Conservation (phyloP, 2,113 vertebrate species). For the Capreolus pygargus region DNA sequence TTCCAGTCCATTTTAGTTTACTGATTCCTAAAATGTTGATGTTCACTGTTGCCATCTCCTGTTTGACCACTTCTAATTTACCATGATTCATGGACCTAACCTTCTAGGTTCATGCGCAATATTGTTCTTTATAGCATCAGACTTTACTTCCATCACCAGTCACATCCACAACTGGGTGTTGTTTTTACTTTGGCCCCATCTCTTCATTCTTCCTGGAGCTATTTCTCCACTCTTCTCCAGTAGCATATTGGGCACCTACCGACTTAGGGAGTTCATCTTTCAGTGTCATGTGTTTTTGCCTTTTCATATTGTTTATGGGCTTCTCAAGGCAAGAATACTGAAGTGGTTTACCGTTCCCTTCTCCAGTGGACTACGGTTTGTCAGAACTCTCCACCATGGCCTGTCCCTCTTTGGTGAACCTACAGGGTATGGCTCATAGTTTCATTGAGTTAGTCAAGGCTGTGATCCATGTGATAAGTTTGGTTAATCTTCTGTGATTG, state of each 20-base stretch:
- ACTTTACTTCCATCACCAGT: neutral
- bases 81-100: neutral
- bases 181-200: neutral
- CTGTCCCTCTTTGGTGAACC: neutral
- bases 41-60: neutral
- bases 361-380: neutral
- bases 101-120: neutral
- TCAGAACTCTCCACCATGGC: neutral
- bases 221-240: neutral
- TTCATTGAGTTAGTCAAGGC: neutral
- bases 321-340: neutral
- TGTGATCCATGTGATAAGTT: neutral
- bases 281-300: neutral
- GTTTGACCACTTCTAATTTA: neutral
- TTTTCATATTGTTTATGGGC: rapidly evolving
- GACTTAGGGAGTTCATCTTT: neutral
- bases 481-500: neutral
- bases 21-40: neutral
- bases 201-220: neutral
- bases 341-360: neutral
- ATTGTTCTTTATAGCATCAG: neutral
- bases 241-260: neutral
- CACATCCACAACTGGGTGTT: neutral
- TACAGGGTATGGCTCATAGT: neutral
- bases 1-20: neutral